phyloP scores from a whole-genome alignment of 2,797 vertebrate genomes.

The Catostomus latipinnis region DNA sequence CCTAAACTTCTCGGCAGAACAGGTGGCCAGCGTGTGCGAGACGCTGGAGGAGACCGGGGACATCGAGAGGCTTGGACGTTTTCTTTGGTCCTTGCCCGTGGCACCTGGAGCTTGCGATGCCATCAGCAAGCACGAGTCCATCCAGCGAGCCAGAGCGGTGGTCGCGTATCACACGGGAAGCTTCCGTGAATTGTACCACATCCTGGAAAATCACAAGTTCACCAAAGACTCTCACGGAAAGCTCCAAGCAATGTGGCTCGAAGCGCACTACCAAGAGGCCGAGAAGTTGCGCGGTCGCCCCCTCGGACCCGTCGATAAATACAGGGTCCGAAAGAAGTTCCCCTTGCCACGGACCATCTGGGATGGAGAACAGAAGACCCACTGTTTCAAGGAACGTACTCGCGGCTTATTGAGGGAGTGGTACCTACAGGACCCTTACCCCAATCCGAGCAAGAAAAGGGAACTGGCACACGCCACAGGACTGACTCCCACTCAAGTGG shows the following conservation, averaged over 20 bases:
- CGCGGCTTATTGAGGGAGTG: constrained; percentile 95
- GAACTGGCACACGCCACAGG: constrained; percentile 97
- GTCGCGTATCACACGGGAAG: constrained; percentile 96
- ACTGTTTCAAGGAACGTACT: constrained; percentile 98
- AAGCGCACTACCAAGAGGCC: constrained; percentile 97
- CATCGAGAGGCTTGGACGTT: constrained; percentile 95
- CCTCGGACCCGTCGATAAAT: constrained; percentile 96
- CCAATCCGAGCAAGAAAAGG: constrained; percentile 96
- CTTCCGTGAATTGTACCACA: constrained; percentile 95
- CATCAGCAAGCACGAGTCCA: constrained; percentile 96
- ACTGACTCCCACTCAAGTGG: constrained; percentile 95
- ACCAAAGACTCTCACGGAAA: constrained; percentile 96
- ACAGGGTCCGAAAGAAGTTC: constrained; percentile 98
- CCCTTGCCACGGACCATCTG: constrained; percentile 96
- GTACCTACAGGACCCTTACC: constrained; percentile 99
- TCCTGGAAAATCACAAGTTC: constrained; percentile 97
- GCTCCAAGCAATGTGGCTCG: constrained; percentile 98
- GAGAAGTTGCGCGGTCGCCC: constrained; percentile 94
- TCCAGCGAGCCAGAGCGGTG: constrained; percentile 93
- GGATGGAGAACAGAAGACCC: constrained; percentile 98
- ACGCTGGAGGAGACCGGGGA: constrained; percentile 98
- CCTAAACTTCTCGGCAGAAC: constrained; percentile 94
- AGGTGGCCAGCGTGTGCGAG: constrained; percentile 98
- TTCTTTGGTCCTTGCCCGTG: constrained; percentile 96
- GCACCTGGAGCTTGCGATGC: constrained; percentile 92